These are phyloP conservation scores for Notospermus geniculatus DNA, from an alignment of 1,140 invertebrate species.

Conservation along the genomic window DNA sequence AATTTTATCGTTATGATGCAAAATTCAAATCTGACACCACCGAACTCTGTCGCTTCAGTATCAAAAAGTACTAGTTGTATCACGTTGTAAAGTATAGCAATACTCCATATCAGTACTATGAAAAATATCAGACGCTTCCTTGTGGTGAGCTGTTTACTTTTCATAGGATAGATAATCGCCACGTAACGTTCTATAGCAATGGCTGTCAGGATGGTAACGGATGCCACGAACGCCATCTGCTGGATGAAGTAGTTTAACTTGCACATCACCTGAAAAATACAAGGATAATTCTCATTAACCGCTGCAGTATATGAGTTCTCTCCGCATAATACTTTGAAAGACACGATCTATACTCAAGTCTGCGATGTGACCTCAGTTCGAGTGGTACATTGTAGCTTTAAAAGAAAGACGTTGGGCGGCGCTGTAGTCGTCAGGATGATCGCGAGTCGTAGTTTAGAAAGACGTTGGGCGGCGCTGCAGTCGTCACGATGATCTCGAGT, in stretches of 20 bases:
- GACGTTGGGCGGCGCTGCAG: too few species aligned
- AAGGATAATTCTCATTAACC: too few species aligned
- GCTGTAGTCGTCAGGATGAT: too few species aligned
- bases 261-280: constrained; percentile 44
- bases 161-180: constrained; percentile 73
- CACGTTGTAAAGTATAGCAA: constrained; percentile 34
- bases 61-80: constrained; percentile 37
- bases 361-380: too few species aligned
- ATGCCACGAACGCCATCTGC: constrained; percentile 43
- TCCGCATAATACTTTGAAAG: too few species aligned
- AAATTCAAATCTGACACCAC: too few species aligned
- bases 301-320: too few species aligned
- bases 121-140: constrained; percentile 20
- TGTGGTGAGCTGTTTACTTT: constrained; percentile 43
- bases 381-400: too few species aligned
- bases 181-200: constrained; percentile 77
- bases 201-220: constrained; percentile 44
- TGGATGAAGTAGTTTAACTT: constrained; percentile 50
- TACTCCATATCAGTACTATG: constrained; percentile 36
- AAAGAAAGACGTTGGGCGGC: too few species aligned
- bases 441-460: too few species aligned
- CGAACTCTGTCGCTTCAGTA: constrained; percentile 12
- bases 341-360: too few species aligned
- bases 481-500: too few species aligned
- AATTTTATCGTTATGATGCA: neutral